Evolutionary conservation across 1,140 invertebrate genomes (phyloP), one percentile per base, ranked within the genome.

Genomic region (Seison nebaliae): DNA sequence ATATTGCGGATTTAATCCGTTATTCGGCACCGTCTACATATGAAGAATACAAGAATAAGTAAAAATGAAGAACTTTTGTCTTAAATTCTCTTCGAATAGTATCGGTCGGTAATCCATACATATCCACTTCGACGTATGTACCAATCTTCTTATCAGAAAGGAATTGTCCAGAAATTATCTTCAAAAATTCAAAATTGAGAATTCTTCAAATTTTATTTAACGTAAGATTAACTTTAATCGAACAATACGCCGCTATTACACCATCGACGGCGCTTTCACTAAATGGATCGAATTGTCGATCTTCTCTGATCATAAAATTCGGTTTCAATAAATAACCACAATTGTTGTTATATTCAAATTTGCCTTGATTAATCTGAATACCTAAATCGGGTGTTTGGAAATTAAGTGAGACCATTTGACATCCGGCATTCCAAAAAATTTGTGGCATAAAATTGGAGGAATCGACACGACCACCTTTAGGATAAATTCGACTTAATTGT

Each of bases 371-470:
- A 38, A 98, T 63, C 63, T 98, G 91, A 84, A 98, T 94, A 9
- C 84, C 84, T 43, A 98, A 64, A 66, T 98, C 91, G 11, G 86
- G 72, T 9, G 88, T 96, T 69, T 98, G 91, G 63, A 96, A 98
- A 65, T 98, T 98, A n/a, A 98, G 64, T 0, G 91, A 86, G 9
- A 96, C 88, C 88, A 98, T 94, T 53, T 98, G 91, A 59, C 86
- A 96, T 1, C 91, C 91, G 4, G 84, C 84, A 59, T 96, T 96
- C 91, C 88, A 98, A 59, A 94, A 98, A 24, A 94, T 75, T 68
- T 96, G 88, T 44, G 91, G 91, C 76, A 98, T 84, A 55, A 93
- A 98, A 59, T 98, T 98, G 20, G 81, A 91, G 32, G 88, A 96
- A 64, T 98, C 91, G 35, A 88, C 88, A 24, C 91, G 60, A 0